Conservation (phyloP, 2,888 invertebrate genomes). For the Tuberolachnus salignus region DNA sequence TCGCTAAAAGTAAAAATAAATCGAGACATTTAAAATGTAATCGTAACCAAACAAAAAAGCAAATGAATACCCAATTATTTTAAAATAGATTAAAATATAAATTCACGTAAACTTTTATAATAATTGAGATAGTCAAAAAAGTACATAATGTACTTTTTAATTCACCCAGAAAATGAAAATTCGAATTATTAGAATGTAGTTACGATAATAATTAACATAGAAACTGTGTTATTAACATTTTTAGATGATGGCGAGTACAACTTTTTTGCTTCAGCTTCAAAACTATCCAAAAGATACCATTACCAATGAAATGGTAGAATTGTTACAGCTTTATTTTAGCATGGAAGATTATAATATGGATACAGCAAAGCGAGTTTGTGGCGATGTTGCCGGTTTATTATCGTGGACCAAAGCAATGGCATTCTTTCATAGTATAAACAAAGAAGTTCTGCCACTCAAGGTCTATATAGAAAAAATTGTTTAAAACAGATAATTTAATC, state of each 20-base stretch:
- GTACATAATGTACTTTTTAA: too few relatives aligned
- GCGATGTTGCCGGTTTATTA: constrained; percentile 91
- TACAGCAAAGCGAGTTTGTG: constrained; percentile 92
- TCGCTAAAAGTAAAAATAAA: constrained; percentile 76
- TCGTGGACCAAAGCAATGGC: constrained; percentile 98
- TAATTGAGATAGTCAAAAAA: too few relatives aligned
- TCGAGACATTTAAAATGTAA: too few relatives aligned
- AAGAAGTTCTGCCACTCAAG: constrained; percentile 92
- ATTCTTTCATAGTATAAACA: constrained; percentile 94
- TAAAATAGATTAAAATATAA: too few relatives aligned
- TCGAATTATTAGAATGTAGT: too few relatives aligned
- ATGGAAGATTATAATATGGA: constrained; percentile 99
- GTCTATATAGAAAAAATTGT: constrained; percentile 60
- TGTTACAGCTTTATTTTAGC: constrained; percentile 86
- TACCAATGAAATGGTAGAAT: constrained; percentile 95
- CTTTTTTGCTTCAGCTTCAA: constrained; percentile 87
- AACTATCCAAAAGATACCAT: constrained; percentile 96
- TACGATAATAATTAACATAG: too few relatives aligned
- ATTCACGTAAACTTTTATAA: too few relatives aligned
- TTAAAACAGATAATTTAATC: too few relatives aligned
- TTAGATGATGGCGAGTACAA: constrained; percentile 93
- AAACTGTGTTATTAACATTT: background rate
- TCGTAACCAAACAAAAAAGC: too few relatives aligned
- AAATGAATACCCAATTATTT: too few relatives aligned
- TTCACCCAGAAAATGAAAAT: too few relatives aligned